Evolutionary conservation across 2,113 vertebrate genomes (phyloP), one percentile per base, ranked within the genome.

Genomic region (Bambusicola thoracicus): DNA sequence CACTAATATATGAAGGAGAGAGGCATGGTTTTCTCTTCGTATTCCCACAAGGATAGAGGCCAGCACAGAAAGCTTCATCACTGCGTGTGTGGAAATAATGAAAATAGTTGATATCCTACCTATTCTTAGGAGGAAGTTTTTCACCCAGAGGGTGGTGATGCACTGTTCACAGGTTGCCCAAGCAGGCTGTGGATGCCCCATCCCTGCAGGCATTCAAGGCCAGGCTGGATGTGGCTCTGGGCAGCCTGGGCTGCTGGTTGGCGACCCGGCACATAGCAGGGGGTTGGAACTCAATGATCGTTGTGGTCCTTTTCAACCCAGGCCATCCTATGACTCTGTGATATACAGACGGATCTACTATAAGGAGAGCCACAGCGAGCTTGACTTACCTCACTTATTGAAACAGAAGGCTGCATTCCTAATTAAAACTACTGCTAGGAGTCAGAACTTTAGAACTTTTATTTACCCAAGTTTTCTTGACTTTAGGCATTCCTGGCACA

Each of bases 1-100:
- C 89, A 96, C 95, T 97, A 95, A 97, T 97, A 89, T 87, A 91
- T 94, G 96, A 93, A 84, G 94, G 92, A 96, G 85, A 78, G 92
- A 96, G 94, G 95, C 92, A 94, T 85, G 92, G 92, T 95, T 97
- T 95, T 96, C 82, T 94, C 89, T 97, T 97, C 89, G 92, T 95
- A 96, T 92, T 97, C 94, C 94, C 95, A 87, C 68, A 97, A 92
- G 95, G 94, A 73, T 46, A 96, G 93, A 89, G 87, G 92, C 81
- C 92, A 94, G 83, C 29, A 51, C 88, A 92, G 94, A 95, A 94
- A 97, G 85, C 81, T 92, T 91, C 89, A 80, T 97, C 94, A 82
- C 80, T 58, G 94, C 13, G 11, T 94, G 81, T 97, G 94, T 98
- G 96, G 95, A 96, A 97, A 97, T 97, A 96, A 95, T 93, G 96